Base-by-base conservation (phyloP, 1,140 invertebrate species). In the Campoletis sonorensis region DNA sequence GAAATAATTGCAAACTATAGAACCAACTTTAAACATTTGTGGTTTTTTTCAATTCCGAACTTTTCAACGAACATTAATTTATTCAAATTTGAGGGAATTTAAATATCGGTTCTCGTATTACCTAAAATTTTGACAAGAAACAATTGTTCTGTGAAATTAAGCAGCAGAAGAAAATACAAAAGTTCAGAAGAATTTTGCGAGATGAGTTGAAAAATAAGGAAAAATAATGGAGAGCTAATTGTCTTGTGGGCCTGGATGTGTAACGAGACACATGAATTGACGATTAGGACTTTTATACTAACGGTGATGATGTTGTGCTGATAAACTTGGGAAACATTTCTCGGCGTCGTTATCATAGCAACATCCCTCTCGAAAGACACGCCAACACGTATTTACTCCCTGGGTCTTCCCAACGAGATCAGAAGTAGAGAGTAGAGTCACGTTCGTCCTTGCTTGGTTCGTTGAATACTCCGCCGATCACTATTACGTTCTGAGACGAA, bases 381-480 rank as follows among this genome's bases (percentile, higher is more conserved):
- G 61, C 61, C 61, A 64, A 64, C 61, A 64, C 23, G 23, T 27
- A 23, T 26, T 4, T 11, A 26, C n/a, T 23, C 5, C 61, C 23
- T 13, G 23, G 61, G 1, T 54, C 3, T 64, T 64, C 23, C 18
- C 61, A 26, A 11, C 23, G 61, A 64, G 61, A 23, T 13, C 61
- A 64, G 21, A 23, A 54, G 16, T 45, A 54, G 23, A 64, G 4
- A 64, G 23, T 64, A 64, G 4, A 64, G 61, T 64, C 61, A 64
- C 61, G 61, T 64, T 26, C 23, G 61, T 26, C 61, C 61, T 27
- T 64, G 61, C 61, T 64, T 27, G 23, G 61, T 64, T 64, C 61
- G 61, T 64, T 27, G 61, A 64, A 64, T 64, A 64, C 61, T 64
- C 13, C 61, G 61, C 61, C 61, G 61, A 26, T 64, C 61, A 64